A percentile compares a stretch with the other conserved stretches of the same genome.
Conservation (phyloP, 2,797 vertebrate species). For the Tenualosa ilisha region DNA sequence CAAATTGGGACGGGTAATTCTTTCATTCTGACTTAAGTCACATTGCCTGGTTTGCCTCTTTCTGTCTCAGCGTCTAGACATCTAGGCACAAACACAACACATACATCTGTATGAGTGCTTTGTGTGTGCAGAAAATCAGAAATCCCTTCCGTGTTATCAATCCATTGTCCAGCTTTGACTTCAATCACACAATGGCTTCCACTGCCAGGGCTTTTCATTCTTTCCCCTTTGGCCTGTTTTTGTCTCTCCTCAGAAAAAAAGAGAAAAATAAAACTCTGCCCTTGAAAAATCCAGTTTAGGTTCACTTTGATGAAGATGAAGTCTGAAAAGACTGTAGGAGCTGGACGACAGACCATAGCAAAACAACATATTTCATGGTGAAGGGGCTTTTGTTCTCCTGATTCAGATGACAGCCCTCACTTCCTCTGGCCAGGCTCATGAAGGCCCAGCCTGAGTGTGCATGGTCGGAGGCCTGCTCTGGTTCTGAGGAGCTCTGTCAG, state of each 20-base stretch:
- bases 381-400: conserved; percentile 48
- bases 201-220: background rate
- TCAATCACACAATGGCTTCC: background rate
- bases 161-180: background rate
- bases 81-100: background rate
- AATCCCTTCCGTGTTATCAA: conserved; percentile 7
- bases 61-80: background rate
- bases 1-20: background rate
- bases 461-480: background rate
- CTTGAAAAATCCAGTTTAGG: conserved; percentile 19
- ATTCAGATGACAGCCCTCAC: conserved; percentile 40
- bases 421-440: conserved; percentile 46
- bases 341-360: conserved; percentile 8
- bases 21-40: background rate
- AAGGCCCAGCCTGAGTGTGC: conserved; percentile 33
- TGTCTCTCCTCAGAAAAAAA: background rate
- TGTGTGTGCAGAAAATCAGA: background rate
- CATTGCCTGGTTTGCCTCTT: background rate
- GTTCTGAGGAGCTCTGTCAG: background rate
- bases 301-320: conserved; percentile 8
- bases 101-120: background rate
- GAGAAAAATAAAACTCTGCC: conserved; percentile 7
- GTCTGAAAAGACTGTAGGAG: conserved; percentile 13
- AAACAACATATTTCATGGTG: conserved; percentile 39
- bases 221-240: background rate